phyloP scores from a whole-genome alignment of 2,888 invertebrate genomes.

The Panzeria rudis region DNA sequence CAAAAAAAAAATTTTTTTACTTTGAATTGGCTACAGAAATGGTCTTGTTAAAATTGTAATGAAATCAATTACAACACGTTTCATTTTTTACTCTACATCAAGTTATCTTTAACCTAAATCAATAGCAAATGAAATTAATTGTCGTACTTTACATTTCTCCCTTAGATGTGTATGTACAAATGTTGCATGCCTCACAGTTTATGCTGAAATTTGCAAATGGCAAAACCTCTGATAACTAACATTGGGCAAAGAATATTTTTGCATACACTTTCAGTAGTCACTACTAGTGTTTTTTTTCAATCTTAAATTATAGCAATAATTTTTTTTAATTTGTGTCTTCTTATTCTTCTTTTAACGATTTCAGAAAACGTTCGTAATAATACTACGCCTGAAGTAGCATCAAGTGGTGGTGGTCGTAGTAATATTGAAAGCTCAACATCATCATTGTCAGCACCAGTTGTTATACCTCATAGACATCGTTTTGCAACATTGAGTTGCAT shows the following conservation, averaged over 20 bases:
- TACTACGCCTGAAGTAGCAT: conserved; percentile 63
- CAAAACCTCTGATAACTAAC: conserved; percentile 4
- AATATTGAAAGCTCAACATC: conserved; percentile 53
- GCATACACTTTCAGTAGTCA: conserved; percentile 20
- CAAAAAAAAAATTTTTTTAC: not conserved
- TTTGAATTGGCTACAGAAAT: conserved; percentile 7
- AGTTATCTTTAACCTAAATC: conserved; percentile 58
- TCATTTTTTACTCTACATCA: conserved; percentile 7
- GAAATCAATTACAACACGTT: conserved; percentile 22
- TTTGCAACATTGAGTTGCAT: conserved; percentile 70
- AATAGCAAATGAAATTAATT: conserved; percentile 65
- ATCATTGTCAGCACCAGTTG: conserved; percentile 61
- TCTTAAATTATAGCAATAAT: conserved; percentile 50
- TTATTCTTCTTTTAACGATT: conserved; percentile 55
- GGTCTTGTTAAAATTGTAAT: not conserved
- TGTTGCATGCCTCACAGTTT: not conserved
- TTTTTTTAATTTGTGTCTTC: conserved; percentile 62
- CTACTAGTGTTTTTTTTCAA: conserved; percentile 26
- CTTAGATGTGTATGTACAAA: not conserved
- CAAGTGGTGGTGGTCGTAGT: conserved; percentile 59
- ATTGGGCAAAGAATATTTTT: conserved; percentile 40
- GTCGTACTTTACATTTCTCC: conserved; percentile 53
- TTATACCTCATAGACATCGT: conserved; percentile 56
- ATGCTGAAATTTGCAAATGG: conserved; percentile 17
- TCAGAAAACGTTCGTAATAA: conserved; percentile 67